Evolutionary conservation across 2,888 invertebrate species (phyloP), one percentile per base, ranked within the genome.

Genomic region (Scelioninae gen. 2): DNA sequence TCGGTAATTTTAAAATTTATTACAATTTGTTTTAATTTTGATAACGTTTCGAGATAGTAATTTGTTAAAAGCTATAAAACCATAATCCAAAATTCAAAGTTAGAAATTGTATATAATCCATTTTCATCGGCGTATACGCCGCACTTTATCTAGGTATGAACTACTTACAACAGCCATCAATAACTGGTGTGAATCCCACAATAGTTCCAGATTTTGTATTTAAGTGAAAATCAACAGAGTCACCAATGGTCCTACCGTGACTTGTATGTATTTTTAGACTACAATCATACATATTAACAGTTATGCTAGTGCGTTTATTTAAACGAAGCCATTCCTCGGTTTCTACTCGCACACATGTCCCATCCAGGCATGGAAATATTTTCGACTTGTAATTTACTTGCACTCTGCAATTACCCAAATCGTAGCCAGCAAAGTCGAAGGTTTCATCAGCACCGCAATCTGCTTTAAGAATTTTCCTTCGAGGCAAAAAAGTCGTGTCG

Each of bases 381-480:
- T 79, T 75, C n/a, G 45, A 75, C 0, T 53, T 37, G 50, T 77
- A 77, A 48, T 76, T 77, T 6, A 83, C 68, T 52, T 85, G 82
- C 28, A 84, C 75, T 35, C 81, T 75, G 1, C 78, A 79, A 16
- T 71, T 73, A 9, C 82, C 84, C 2, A 85, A 76, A 70, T 85
- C 82, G 46, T 84, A 86, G 7, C 82, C 85, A 9, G 81, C 39
- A 61, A 84, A 83, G 53, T 79, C 77, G 22, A 73, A 76, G 45
- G 76, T 48, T 13, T 76, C 73, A 4, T 55, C 77, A 2, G 75
- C 75, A 7, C 58, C 67, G 13, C 46, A 74, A 7, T 64, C 37
- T 15, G 58, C 18, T 7, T 65, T 60, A 22, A 73, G 45, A 39
- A 53, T 25, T 63, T 78, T 69, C 19, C 65, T 67, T 15, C 6